phyloP scores from a whole-genome alignment of 2,888 invertebrate genomes.

The Alloplasta piceator region DNA sequence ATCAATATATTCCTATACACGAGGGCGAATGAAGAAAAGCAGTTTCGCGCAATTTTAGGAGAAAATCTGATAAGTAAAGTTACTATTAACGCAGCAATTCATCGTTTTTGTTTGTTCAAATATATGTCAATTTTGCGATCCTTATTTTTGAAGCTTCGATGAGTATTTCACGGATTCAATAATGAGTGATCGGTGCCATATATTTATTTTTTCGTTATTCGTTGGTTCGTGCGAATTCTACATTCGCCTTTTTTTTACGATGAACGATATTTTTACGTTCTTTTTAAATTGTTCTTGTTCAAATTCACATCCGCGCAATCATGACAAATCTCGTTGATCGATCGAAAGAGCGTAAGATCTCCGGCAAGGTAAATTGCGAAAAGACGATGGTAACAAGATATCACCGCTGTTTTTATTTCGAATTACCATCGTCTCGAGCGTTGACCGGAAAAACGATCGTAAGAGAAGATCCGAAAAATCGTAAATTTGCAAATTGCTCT shows the following conservation, averaged over 20 bases:
- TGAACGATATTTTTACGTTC: too few relatives aligned
- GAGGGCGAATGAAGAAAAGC: too few relatives aligned
- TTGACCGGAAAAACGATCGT: background rate
- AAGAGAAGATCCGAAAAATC: background rate
- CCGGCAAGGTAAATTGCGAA: background rate
- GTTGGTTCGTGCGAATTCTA: background rate
- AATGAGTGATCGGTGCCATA: conserved; percentile 30
- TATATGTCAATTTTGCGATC: conserved; percentile 29
- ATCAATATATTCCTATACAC: too few relatives aligned
- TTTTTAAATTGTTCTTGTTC: too few relatives aligned
- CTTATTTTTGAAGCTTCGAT: conserved; percentile 2
- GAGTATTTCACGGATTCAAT: conserved; percentile 17
- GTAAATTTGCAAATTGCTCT: conserved; percentile 10
- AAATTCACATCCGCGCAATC: conserved; percentile 40
- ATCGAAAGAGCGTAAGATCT: background rate
- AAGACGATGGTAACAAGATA: background rate
- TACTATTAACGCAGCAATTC: too few relatives aligned
- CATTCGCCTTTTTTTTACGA: too few relatives aligned
- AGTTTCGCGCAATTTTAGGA: too few relatives aligned
- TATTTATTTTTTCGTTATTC: conserved; percentile 16
- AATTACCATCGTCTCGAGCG: conserved; percentile 4
- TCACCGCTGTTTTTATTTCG: conserved; percentile 4
- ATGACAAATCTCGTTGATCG: conserved; percentile 36
- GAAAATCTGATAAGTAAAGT: too few relatives aligned
- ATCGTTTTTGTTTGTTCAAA: background rate